Base-by-base conservation (phyloP, 1,140 invertebrate species). In the Solenopsis fugax region DNA sequence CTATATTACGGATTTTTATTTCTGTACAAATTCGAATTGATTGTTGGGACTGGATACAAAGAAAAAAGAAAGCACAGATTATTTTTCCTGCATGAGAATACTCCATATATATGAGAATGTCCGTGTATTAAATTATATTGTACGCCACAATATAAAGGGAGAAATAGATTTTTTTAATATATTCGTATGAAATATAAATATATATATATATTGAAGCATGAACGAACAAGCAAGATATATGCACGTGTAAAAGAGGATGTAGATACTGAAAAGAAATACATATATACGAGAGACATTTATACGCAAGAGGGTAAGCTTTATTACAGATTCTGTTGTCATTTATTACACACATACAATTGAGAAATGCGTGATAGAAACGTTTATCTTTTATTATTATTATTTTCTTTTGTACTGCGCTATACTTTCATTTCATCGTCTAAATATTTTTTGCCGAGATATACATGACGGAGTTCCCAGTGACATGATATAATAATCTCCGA, bases 131-230 rank as follows among this genome's bases (percentile, higher is more conserved):
- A 60, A 50, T 84, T 82, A 73, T 71, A 56, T 82, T 60, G 24
- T 71, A 81, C 58, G 58, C 82, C 58, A 69, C 86, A 71, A 88
- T 78, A 88, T 86, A 86, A 56, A 72, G 76, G 6, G 24, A 48
- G 13, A 86, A 89, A 86, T 88, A 89, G 75, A 86, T 81, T 89
- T 89, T 89, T 89, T 89, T 69, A 41, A 76, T 71, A 37, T 72
- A 81, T 89, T 50, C 73, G 64, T 89, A 58, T 4, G 29, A 82
- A 76, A 52, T 18, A 85, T 58, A 80, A 48, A 21, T 56, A 21
- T 54, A 50, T 13, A 50, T 50, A 50, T 50, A 50, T 13, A 89
- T 89, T 48, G 58, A 88, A 69, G 29, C 73, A 67, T 85, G 73
- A 85, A 73, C 67, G 34, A 60, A 64, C 71, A 76, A 48, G 67